These are phyloP conservation scores for Apogon talboti DNA, from an alignment of 2,797 vertebrate species.

Conservation along the genomic window DNA sequence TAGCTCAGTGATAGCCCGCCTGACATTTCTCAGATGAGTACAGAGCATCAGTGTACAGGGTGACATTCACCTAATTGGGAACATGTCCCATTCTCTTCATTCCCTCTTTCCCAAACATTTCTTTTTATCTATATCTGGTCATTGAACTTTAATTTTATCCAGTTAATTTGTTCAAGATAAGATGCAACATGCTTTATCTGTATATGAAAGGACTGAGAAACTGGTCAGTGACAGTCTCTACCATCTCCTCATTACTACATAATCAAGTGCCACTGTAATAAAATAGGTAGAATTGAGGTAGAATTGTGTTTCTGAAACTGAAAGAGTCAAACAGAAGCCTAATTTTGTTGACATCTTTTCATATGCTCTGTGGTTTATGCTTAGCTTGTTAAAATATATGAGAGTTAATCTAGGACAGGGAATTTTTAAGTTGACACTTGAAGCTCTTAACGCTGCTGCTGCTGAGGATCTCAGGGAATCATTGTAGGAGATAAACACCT, in stretches of 20 bases:
- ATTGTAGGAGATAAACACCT: conserved; percentile 47
- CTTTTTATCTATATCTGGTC: conserved; percentile 27
- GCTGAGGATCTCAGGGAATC: conserved; percentile 41
- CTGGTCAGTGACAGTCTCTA: conserved; percentile 18
- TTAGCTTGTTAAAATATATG: conserved; percentile 42
- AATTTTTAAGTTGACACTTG: conserved; percentile 49
- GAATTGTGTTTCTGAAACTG: conserved; percentile 15
- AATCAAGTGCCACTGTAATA: conserved; percentile 21
- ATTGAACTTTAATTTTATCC: conserved; percentile 34
- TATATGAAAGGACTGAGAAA: conserved; percentile 17
- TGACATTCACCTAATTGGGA: conserved; percentile 81
- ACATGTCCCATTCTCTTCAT: conserved; percentile 53
- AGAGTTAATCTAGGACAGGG: conserved; percentile 54
- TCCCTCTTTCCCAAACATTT: conserved; percentile 22
- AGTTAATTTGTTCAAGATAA: conserved; percentile 32
- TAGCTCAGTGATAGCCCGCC: conserved; percentile 55
- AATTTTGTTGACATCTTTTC: conserved; percentile 45
- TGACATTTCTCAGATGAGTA: conserved; percentile 71
- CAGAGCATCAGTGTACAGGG: conserved; percentile 42
- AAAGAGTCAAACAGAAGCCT: conserved; percentile 20
- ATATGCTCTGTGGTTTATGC: conserved; percentile 36
- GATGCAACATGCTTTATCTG: conserved; percentile 21
- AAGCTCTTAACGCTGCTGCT: conserved; percentile 36
- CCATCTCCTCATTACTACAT: conserved; percentile 15
- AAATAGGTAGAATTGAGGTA: conserved; percentile 20